Evolutionary conservation across 2,888 invertebrate species (phyloP), one percentile per base, ranked within the genome.

Genomic region (Cephus rjabovi): DNA sequence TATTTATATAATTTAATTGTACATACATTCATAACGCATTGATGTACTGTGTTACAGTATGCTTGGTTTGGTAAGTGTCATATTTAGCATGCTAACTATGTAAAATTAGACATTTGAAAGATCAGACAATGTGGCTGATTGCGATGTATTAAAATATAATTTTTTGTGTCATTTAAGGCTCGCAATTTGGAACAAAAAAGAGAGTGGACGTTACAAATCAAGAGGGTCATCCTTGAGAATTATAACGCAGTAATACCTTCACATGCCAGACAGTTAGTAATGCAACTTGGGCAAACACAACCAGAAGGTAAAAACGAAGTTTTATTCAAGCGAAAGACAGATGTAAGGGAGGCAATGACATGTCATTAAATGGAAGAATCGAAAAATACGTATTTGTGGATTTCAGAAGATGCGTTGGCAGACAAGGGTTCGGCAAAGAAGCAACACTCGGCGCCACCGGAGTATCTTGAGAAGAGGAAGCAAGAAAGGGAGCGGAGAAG

Each of bases 201-300:
- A 78, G 96, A 97, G 90, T 96, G 96, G 97, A 95, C 95, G 82
- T 92, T 95, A 81, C 95, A 96, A 89, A 93, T 96, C 84, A 96
- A 96, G 88, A 94, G 97, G 92, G 97, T 98, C 69, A 98, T 99
- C 89, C 93, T 99, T 85, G 98, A 98, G 91, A 98, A 98, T 92
- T 98, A 97, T 92, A 96, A 95, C 82, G 97, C 96, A 0, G 97
- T 96, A 83, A 98, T 99, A 89, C 98, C 98, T n/a, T 96, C 95
- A 77, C 98, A 98, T 89, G 98, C 98, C 30, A 95, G 97, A 86
- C 97, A 98, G 89, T 93, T 98, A 76, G 97, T 98, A 75, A 97
- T 98, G 95, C 95, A 97, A 90, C 93, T 97, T 4, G 97, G 97
- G 73, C 96, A 96, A 90, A 95, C 95, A 83, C 94, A 94, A 88